Evolutionary conservation across 2,113 vertebrate genomes (phyloP).

Genomic region (Euleptes europaea): DNA sequence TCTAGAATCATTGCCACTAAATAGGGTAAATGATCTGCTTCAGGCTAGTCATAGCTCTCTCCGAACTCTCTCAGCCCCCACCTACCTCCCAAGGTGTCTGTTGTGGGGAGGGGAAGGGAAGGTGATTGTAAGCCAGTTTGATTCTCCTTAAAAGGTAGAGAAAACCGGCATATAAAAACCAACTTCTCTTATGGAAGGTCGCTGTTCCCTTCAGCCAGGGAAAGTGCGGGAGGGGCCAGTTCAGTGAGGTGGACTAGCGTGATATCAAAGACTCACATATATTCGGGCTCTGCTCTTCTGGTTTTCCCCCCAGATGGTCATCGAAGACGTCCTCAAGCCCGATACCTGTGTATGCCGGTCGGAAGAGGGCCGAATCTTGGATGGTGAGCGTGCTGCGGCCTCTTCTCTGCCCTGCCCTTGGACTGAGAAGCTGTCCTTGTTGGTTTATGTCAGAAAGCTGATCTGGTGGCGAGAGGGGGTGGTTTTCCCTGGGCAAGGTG

Average conservation of each 20-base stretch:
- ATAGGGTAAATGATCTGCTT: too few relatives aligned
- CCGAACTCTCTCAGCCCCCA: too few relatives aligned
- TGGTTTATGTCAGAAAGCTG: neutral
- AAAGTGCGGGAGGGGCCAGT: neutral
- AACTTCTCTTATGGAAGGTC: too few relatives aligned
- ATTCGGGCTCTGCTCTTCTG: too few relatives aligned
- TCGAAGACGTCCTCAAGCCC: constrained; percentile 86
- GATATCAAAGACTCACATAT: neutral
- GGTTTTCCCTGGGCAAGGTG: too few relatives aligned
- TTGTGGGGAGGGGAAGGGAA: too few relatives aligned
- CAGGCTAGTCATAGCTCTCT: too few relatives aligned
- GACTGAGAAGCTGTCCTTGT: neutral
- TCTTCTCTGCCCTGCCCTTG: neutral
- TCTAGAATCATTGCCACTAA: too few relatives aligned
- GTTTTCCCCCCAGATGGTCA: constrained; percentile 77
- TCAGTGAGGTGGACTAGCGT: neutral
- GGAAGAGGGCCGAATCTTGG: constrained; percentile 84
- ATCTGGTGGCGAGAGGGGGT: neutral
- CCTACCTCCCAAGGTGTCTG: too few relatives aligned
- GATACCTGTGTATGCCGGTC: constrained; percentile 84
- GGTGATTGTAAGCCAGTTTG: too few relatives aligned
- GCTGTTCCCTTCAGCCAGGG: neutral
- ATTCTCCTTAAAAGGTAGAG: too few relatives aligned
- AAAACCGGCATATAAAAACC: too few relatives aligned
- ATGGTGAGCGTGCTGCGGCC: constrained; percentile 72